Conservation (phyloP, 2,888 invertebrate genomes). For the Tribolium freemani region DNA sequence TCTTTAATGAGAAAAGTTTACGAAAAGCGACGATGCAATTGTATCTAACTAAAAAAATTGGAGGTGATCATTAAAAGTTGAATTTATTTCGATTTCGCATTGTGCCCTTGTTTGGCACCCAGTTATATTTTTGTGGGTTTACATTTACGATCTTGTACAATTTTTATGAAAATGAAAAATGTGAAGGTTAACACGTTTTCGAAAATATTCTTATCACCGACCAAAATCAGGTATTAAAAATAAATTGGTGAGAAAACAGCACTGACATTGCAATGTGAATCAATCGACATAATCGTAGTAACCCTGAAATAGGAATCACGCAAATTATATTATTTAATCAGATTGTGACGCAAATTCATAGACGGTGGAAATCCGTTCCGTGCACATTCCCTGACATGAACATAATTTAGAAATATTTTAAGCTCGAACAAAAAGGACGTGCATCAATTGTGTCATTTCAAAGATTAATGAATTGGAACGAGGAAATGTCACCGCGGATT, state of each 20-base stretch:
- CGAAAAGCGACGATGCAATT: too few relatives aligned
- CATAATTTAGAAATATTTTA: slow-evolving; percentile 8
- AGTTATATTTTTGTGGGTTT: too few relatives aligned
- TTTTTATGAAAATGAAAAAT: not conserved
- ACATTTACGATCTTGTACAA: too few relatives aligned
- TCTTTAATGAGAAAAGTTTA: not conserved
- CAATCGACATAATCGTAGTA: not conserved
- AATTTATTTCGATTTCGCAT: too few relatives aligned
- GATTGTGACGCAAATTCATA: slow-evolving; percentile 27
- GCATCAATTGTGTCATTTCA: not conserved
- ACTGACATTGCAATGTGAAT: not conserved
- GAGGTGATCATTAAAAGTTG: too few relatives aligned
- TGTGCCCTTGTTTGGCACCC: too few relatives aligned
- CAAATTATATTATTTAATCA: slow-evolving; percentile 19
- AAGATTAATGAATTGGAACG: not conserved
- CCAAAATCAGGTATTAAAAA: not conserved
- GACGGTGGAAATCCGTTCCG: slow-evolving; percentile 32
- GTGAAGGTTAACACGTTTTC: slow-evolving; percentile 1
- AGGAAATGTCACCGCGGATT: not conserved
- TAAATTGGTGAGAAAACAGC: not conserved
- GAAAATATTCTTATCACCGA: not conserved
- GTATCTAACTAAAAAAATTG: too few relatives aligned
- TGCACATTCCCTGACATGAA: slow-evolving; percentile 15
- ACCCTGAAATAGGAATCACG: slow-evolving; percentile 25
- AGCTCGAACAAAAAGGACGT: not conserved